Percentiles rank a stretch among this genome's conserved stretches.
These are phyloP conservation scores for Tringa solitaria DNA, from an alignment of 2,113 vertebrate species.

Conservation along the genomic window DNA sequence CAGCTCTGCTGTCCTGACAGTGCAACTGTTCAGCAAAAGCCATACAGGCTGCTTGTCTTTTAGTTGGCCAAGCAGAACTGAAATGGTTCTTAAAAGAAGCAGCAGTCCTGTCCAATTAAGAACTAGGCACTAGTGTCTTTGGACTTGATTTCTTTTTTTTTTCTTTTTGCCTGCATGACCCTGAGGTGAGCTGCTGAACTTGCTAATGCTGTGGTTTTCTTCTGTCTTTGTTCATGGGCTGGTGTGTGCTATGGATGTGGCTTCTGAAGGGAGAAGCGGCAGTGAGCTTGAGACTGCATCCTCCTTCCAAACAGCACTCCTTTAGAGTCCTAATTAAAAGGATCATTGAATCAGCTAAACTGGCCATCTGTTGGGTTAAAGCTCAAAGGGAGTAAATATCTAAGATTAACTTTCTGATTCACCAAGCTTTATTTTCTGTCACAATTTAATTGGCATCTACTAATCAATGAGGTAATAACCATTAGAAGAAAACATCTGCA, in stretches of 20 bases:
- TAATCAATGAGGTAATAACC: not conserved
- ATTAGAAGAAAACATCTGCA: not conserved
- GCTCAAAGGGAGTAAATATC: not conserved
- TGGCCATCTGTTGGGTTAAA: not conserved
- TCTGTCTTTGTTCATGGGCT: not conserved
- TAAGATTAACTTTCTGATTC: not conserved
- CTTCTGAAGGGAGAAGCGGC: not conserved
- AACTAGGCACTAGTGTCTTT: not conserved
- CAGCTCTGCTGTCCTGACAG: not conserved
- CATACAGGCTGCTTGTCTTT: not conserved
- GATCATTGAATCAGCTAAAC: not conserved
- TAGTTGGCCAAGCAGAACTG: not conserved
- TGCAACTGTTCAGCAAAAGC: not conserved
- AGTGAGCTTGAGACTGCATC: not conserved
- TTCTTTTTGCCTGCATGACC: not conserved
- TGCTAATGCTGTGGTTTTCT: not conserved
- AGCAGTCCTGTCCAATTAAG: not conserved
- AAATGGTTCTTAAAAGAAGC: not conserved
- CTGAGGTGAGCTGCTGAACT: not conserved
- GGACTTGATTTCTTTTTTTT: no score
- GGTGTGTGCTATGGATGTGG: fast-evolving
- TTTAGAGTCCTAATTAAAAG: not conserved
- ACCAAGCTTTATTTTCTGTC: not conserved
- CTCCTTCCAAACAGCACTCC: not conserved
- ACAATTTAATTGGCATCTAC: not conserved